Base-by-base conservation (phyloP, 2,113 vertebrate genomes). In the Pelecanoides urinatrix region DNA sequence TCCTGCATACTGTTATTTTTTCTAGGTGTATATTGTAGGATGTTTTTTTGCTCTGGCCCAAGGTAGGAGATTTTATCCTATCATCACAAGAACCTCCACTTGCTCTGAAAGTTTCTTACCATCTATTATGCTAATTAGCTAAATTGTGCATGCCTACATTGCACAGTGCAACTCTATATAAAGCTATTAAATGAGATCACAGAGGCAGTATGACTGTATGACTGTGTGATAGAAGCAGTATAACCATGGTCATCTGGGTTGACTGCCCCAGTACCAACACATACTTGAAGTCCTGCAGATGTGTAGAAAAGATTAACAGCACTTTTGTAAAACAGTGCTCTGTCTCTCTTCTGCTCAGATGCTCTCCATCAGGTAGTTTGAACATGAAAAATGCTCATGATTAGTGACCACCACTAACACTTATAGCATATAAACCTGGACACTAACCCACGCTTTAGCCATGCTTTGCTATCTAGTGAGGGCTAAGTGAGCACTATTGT, bases 231-330 rank as follows among this genome's bases (percentile, higher is more conserved):
- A 78, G 23, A 58, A 50, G n/a, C 62, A 67, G 23, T 6, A 40
- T 7, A 49, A 26, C 13, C 0, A 0, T 1, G 2, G 26, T 10
- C 23, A 53, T 34, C 30, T 36, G 38, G 4, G 2, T 10, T 72
- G 44, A 68, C n/a, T 76, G n/a, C 3, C 19, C 32, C 67, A 42
- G 26, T 63, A 34, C 7, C 25, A 49, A 32, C n/a, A 56, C 19
- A 9, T 7, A 19, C 42, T 40, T 50, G 13, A 63, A 70, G 29
- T 27, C 32, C 20, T n/a, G 36, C 23, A 62, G 74, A 63, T 14
- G 16, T 27, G 32, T 11, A 52, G 16, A 30, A 38, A 85, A 73
- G 30, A 25, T 68, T 70, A 74, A 56, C 6, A 50, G 20, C 36
- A 50, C 10, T 70, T 86, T 12, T 44, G 17, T 52, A 74, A 85